Evolutionary conservation across 2,888 invertebrate species (phyloP).

Genomic region (Ceraclea dissimilis): DNA sequence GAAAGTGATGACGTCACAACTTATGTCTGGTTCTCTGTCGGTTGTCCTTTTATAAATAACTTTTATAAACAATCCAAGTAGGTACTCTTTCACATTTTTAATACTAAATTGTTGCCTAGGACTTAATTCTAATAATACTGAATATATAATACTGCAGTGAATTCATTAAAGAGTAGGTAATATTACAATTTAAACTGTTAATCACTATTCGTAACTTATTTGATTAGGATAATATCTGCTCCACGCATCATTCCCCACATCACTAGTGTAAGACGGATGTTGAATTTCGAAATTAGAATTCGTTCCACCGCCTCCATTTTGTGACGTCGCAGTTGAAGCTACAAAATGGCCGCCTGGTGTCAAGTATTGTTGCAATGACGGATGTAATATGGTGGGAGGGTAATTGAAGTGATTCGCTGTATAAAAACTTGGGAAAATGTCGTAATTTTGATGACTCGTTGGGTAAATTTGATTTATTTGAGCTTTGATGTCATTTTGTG

Average conservation of each 20-base stretch:
- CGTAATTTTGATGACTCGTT: slow-evolving; percentile 21
- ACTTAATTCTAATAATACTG: too few relatives aligned
- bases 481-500: not conserved
- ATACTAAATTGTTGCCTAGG: too few relatives aligned
- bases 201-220: slow-evolving; percentile 18
- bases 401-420: slow-evolving; percentile 17
- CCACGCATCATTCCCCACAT: not conserved
- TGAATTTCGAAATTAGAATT: slow-evolving; percentile 11
- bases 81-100: too few relatives aligned
- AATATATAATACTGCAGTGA: too few relatives aligned
- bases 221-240: slow-evolving; percentile 22
- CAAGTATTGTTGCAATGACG: slow-evolving; percentile 23
- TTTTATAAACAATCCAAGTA: too few relatives aligned
- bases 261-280: slow-evolving; percentile 3
- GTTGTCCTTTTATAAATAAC: too few relatives aligned
- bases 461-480: slow-evolving; percentile 6
- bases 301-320: slow-evolving; percentile 7
- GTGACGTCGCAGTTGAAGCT: not conserved
- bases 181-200: too few relatives aligned
- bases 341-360: slow-evolving; percentile 13
- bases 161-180: too few relatives aligned
- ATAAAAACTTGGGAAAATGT: slow-evolving; percentile 20
- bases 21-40: too few relatives aligned
- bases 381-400: slow-evolving; percentile 11
- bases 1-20: too few relatives aligned